Evolutionary conservation across 2,888 invertebrate species (phyloP), one percentile per base, ranked within the genome.

Genomic region (Polydrusus pterygomalis): DNA sequence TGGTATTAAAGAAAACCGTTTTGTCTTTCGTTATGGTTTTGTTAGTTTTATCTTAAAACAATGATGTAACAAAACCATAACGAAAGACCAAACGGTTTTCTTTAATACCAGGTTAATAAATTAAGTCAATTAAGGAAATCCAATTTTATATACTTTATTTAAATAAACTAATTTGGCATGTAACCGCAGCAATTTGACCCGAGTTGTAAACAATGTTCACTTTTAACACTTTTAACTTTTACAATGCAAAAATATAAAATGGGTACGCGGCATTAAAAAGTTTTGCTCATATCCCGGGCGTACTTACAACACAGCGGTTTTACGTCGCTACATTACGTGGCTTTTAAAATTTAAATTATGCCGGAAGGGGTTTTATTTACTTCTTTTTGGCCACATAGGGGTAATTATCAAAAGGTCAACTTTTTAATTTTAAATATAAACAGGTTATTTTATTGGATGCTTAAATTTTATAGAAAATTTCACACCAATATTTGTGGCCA

Each of bases 161-260:
- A 1, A 47, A 51, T n/a, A 18, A 30, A 56, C n/a, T 30, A 56
- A 56, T 30, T 56, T 25, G 6, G 30, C 25, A 51, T 51, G 11
- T n/a, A 30, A 30, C 18, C 30, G 30, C 56, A 30, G 30, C 20
- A 13, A 30, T 56, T 25, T 56, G 15, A 10, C 56, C n/a, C 15
- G 20, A 15, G 8, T 30, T 30, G 15, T 34, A n/a, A 34, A 56
- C n/a, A 56, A 15, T 30, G n/a, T 56, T 56, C 15, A 1, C 34
- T 15, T 56, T 34, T 56, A 56, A 15, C 56, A 56, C 34, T 30
- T 56, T 34, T 3, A 13, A 15, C n/a, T 56, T 56, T 56, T 34
- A 56, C 56, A 34, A 7, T 56, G 30, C 34, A 56, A 56, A 56
- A n/a, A 30, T 56, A 34, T 56, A 56, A 56, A 56, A 56, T 34